A percentile compares a stretch with the other conserved stretches of the same genome.
Conservation (phyloP, 2,797 vertebrate species). For the Peromyscus nudipes region DNA sequence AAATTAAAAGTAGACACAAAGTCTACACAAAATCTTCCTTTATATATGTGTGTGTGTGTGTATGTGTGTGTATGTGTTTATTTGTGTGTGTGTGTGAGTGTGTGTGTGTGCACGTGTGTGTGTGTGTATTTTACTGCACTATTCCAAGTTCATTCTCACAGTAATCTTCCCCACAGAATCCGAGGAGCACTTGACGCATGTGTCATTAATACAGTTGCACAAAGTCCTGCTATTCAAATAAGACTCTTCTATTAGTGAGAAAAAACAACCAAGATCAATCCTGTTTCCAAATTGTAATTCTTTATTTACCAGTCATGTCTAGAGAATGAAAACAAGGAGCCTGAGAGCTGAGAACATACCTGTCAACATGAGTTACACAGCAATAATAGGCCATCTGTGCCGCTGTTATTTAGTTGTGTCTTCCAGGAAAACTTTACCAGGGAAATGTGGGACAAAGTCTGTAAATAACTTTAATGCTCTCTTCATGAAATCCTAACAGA, state of each 20-base stretch:
- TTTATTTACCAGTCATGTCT: not conserved
- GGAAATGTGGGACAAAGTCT: not conserved
- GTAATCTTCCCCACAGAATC: not conserved
- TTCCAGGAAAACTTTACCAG: constrained; percentile 49
- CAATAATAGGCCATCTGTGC: not conserved
- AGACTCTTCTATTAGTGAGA: not conserved
- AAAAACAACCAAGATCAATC: not conserved
- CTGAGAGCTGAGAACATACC: not conserved
- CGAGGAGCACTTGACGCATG: not conserved
- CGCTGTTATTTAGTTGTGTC: not conserved
- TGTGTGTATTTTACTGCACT: not conserved
- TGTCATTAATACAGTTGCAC: not conserved
- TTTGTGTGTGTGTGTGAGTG: not conserved
- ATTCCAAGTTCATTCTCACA: not conserved
- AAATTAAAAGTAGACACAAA: not conserved
- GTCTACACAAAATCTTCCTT: not conserved
- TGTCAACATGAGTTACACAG: not conserved
- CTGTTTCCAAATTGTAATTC: not conserved
- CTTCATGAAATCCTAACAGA: constrained; percentile 3
- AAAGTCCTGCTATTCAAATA: not conserved
- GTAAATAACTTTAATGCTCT: constrained; percentile 50
- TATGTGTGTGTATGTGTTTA: no score
- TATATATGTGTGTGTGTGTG: not conserved
- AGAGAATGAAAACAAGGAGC: not conserved
- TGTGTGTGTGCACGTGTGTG: not conserved